A percentile compares a stretch with the other conserved stretches of the same genome.
Conservation (phyloP, 2,888 invertebrate species). For the Polietes domitor region DNA sequence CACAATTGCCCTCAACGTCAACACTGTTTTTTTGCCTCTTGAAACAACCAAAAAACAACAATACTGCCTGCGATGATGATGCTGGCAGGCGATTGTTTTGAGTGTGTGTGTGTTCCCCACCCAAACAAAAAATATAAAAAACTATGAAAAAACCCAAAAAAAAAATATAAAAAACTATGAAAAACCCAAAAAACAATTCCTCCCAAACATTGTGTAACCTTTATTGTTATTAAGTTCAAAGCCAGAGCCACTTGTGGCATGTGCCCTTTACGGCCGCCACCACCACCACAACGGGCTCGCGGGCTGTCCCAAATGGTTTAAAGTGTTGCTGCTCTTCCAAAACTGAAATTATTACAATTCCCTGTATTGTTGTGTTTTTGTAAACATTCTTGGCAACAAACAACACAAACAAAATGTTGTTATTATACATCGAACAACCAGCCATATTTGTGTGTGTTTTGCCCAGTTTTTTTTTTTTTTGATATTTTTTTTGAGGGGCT, state of each 20-base stretch:
- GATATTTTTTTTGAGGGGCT: neutral
- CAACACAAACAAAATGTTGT: conserved; percentile 17
- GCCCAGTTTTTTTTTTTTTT: neutral
- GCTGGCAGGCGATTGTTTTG: neutral
- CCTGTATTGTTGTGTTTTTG: conserved; percentile 28
- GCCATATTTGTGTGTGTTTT: conserved; percentile 3
- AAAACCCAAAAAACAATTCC: no score
- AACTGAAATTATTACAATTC: conserved; percentile 9
- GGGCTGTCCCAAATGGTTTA: neutral
- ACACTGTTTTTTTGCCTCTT: neutral
- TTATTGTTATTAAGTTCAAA: conserved; percentile 25
- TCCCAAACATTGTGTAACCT: conserved; percentile 19
- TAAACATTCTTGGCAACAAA: conserved; percentile 23
- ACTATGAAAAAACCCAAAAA: neutral
- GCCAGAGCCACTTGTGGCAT: conserved; percentile 58
- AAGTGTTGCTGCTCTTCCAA: conserved; percentile 14
- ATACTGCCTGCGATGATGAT: neutral
- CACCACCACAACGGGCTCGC: no score
- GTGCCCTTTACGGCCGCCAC: conserved; percentile 45
- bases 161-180: neutral
- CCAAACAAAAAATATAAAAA: neutral
- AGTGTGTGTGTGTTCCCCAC: neutral
- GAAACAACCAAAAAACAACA: neutral
- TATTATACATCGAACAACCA: neutral
- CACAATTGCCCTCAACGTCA: no score